A percentile compares a stretch with the other conserved stretches of the same genome.
These are phyloP conservation scores for Gonocerus acuteangulatus DNA, from an alignment of 2,888 invertebrate genomes.

Conservation along the genomic window DNA sequence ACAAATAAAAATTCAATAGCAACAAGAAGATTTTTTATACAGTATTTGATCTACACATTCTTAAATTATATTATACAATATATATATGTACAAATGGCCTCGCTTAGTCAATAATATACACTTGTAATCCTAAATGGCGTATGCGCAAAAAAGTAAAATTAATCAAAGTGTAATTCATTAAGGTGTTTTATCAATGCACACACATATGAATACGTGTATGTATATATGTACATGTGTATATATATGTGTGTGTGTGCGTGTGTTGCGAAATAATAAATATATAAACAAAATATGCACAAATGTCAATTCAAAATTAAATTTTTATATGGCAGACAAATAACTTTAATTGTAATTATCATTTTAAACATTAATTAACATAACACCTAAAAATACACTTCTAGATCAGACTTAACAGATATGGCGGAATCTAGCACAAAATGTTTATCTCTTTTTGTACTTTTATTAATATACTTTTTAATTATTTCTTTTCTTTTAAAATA, in stretches of 20 bases:
- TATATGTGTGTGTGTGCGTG: too few species aligned
- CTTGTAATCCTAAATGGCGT: constrained; percentile 7
- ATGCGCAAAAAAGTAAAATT: constrained; percentile 3
- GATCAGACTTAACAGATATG: constrained; percentile 21
- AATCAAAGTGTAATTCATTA: constrained; percentile 2
- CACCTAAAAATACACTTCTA: constrained; percentile 12
- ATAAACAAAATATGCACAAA: not conserved
- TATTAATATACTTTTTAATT: not conserved
- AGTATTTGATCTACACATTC: constrained; percentile 15
- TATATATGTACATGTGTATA: too few species aligned
- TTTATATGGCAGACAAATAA: not conserved
- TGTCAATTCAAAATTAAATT: not conserved
- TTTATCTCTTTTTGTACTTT: not conserved
- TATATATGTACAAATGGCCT: constrained; percentile 9
- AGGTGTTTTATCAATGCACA: too few species aligned
- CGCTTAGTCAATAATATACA: constrained; percentile 8
- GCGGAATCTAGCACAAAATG: constrained; percentile 9
- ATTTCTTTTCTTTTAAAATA: not conserved
- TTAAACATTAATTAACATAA: constrained; percentile 16
- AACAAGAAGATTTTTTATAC: constrained; percentile 17
- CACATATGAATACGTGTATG: too few species aligned
- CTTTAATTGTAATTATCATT: not conserved
- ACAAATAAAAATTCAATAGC: constrained; percentile 16
- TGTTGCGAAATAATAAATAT: not conserved
- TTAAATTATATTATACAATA: constrained; percentile 21